Evolutionary conservation across 2,888 invertebrate species (phyloP).

Genomic region (Melipona bicolor): DNA sequence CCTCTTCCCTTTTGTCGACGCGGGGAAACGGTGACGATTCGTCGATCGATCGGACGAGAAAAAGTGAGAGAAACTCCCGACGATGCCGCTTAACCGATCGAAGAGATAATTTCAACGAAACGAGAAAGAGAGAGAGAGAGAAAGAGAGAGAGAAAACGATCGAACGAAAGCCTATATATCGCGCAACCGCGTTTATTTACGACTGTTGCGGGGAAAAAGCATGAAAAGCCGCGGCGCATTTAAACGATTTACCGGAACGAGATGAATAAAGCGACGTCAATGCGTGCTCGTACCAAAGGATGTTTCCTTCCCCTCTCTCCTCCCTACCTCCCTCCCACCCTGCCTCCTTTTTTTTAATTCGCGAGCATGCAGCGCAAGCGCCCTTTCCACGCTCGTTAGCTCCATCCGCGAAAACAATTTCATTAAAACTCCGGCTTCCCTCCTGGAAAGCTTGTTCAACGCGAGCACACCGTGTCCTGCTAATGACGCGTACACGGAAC

Average conservation of each 20-base stretch:
- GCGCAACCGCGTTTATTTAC: slow-evolving; percentile 34
- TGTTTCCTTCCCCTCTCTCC: not conserved
- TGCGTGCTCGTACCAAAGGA: slow-evolving; percentile 49
- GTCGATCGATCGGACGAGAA: not conserved
- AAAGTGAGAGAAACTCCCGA: not conserved
- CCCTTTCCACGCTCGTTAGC: slow-evolving; percentile 61
- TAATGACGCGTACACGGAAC: slow-evolving; percentile 51
- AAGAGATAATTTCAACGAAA: not conserved
- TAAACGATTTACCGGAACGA: slow-evolving; percentile 42
- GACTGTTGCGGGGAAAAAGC: slow-evolving; percentile 14
- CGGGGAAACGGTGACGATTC: not conserved
- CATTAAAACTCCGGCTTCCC: slow-evolving; percentile 61
- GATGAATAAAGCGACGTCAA: slow-evolving; percentile 50
- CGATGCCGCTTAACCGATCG: not conserved
- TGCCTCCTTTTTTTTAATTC: not conserved
- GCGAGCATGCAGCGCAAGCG: slow-evolving; percentile 14
- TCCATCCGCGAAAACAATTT: slow-evolving; percentile 64
- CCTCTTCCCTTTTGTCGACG: not conserved
- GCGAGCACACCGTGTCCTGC: slow-evolving; percentile 28
- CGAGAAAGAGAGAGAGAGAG: not conserved
- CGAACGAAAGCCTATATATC: not conserved
- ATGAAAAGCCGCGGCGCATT: slow-evolving; percentile 23
- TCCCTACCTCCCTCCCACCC: too few relatives aligned
- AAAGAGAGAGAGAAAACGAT: not conserved
- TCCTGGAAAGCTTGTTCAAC: slow-evolving; percentile 44